Evolutionary conservation across 2,888 invertebrate species (phyloP), one percentile per base, ranked within the genome.

Genomic region (Euspilapteryx auroguttella): DNA sequence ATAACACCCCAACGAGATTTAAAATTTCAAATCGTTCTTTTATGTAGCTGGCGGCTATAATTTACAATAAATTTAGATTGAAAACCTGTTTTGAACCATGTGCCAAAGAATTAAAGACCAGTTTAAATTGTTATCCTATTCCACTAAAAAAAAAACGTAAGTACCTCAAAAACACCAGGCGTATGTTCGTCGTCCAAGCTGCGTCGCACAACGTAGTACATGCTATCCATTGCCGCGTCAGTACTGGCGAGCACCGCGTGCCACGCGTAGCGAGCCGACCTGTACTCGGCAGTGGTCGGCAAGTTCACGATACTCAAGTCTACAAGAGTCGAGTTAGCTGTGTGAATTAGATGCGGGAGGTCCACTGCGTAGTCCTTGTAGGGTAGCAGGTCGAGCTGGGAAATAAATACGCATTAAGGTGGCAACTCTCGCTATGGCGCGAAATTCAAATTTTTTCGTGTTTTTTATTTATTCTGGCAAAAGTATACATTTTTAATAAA

Each of bases 81-180:
- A n/a, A n/a, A n/a, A n/a, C n/a, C n/a, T n/a, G n/a, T n/a, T n/a
- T n/a, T n/a, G n/a, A n/a, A n/a, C n/a, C n/a, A n/a, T n/a, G n/a
- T n/a, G n/a, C n/a, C n/a, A n/a, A n/a, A n/a, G n/a, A n/a, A n/a
- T n/a, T n/a, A n/a, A n/a, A n/a, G n/a, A n/a, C n/a, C n/a, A n/a
- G n/a, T n/a, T n/a, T n/a, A n/a, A n/a, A n/a, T n/a, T n/a, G n/a
- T n/a, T n/a, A n/a, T n/a, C n/a, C n/a, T n/a, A n/a, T n/a, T n/a
- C n/a, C n/a, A n/a, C n/a, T n/a, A n/a, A n/a, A n/a, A n/a, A n/a
- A n/a, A n/a, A n/a, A n/a, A n/a, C n/a, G n/a, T n/a, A n/a, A n/a
- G n/a, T 31, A 86, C 85, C 65, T 80, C 79, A 46, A 87, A 87
- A 26, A 86, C 81, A 1, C 86, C 87, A 1, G 87, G 87, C n/a